Evolutionary conservation across 2,113 vertebrate genomes (phyloP), one percentile per base, ranked within the genome.

Genomic region (Gavia stellata): DNA sequence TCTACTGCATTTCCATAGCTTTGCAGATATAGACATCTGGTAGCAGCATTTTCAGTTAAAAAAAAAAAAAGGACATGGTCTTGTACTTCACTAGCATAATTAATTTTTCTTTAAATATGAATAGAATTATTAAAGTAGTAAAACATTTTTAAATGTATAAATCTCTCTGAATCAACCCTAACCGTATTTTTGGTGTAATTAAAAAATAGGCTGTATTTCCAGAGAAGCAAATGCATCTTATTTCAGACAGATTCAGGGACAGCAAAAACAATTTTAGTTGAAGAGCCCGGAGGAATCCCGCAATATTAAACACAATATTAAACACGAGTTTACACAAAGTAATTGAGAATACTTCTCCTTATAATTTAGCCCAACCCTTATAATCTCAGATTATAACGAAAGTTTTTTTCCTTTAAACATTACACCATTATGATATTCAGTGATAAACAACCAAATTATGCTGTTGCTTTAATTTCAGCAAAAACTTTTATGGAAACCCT

Each of bases 281-380:
- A 87, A 86, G 12, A 95, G 66, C 93, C 87, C 3, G 33, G 55
- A 96, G 78, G 71, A 96, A 86, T 88, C 81, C 45, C 4, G 1
- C 90, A 89, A 44, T 81, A 84, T 91, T 89, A 81, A 91, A 86
- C 5, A 70, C 34, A 62, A 17, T 52, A 84, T 73, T 92, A 89
- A 92, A 91, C 29, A 81, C 42, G 58, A 73, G 53, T 83, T 96
- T 95, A 94, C 59, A 88, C 53, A 78, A 47, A 93, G 31, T 85
- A 93, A 81, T 84, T 86, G 53, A 81, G 45, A 93, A 34, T 50
- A 75, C 17, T 82, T 84, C 45, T 86, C 40, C 29, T 92, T 91
- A n/a, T 80, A 86, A 89, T 87, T 88, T 90, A 94, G 78, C 83
- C 78, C 50, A 90, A 59, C 44, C 44, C 19, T 78, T 87, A 68